phyloP scores from a whole-genome alignment of 2,888 invertebrate species.

The Luffia ferchaultella region DNA sequence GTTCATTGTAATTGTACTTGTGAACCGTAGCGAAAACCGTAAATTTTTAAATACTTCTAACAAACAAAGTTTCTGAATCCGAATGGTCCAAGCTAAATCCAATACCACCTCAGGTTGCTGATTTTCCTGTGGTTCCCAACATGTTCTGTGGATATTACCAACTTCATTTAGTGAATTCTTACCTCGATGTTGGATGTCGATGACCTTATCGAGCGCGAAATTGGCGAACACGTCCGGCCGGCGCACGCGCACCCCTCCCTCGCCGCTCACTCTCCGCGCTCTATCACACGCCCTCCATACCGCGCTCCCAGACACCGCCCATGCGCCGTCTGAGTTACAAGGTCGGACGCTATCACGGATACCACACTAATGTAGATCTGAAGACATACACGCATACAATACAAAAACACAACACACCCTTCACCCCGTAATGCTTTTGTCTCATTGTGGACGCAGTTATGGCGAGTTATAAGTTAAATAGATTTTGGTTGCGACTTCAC shows the following conservation, averaged over 20 bases:
- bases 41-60: too few species aligned
- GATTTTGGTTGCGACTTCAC: too few species aligned
- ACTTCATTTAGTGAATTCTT: background rate
- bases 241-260: background rate
- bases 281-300: background rate
- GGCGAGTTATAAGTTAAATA: too few species aligned
- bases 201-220: constrained; percentile 8
- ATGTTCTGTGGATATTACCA: too few species aligned
- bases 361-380: too few species aligned
- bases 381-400: background rate
- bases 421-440: background rate
- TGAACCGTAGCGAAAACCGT: too few species aligned
- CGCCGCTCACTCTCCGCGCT: background rate
- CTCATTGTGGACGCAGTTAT: too few species aligned
- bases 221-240: constrained; percentile 6
- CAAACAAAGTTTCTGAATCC: too few species aligned
- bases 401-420: background rate
- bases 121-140: too few species aligned
- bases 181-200: background rate
- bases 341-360: background rate
- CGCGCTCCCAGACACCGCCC: background rate
- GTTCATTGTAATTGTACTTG: too few species aligned
- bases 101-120: too few species aligned
- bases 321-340: background rate
- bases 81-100: too few species aligned